Evolutionary conservation across 2,113 vertebrate genomes (phyloP).

Genomic region (Caretta caretta): DNA sequence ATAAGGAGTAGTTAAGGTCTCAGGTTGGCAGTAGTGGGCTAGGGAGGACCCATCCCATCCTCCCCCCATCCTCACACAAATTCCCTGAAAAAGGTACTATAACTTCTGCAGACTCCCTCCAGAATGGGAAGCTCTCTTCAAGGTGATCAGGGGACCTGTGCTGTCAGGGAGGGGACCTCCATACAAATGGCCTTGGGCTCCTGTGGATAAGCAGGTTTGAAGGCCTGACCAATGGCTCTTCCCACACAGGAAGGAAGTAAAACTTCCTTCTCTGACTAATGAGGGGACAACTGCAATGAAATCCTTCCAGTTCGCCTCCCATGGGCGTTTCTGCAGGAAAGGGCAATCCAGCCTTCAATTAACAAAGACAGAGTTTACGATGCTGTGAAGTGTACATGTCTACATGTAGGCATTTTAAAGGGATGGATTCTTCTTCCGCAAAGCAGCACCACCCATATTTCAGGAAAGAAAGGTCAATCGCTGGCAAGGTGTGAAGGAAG

Average conservation of each 20-base stretch:
- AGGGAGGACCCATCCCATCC: not conserved
- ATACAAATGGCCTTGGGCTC: not conserved
- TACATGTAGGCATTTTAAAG: not conserved
- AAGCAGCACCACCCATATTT: not conserved
- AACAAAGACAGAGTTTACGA: not conserved
- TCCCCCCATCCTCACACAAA: not conserved
- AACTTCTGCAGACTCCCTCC: not conserved
- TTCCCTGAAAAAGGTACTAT: not conserved
- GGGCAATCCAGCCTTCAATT: not conserved
- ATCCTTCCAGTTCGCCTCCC: not conserved
- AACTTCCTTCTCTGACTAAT: not conserved
- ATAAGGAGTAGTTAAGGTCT: not conserved
- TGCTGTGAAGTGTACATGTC: not conserved
- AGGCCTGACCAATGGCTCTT: not conserved
- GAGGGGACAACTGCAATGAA: not conserved
- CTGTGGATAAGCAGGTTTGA: not conserved
- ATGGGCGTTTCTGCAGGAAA: not conserved
- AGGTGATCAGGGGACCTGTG: not conserved
- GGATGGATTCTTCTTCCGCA: not conserved
- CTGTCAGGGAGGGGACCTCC: not conserved
- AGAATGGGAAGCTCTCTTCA: not conserved
- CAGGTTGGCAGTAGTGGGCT: not conserved
- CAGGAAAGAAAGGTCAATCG: not conserved
- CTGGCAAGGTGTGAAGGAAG: constrained; percentile 4
- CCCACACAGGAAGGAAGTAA: not conserved